A percentile compares a stretch with the other conserved stretches of the same genome.
These are phyloP conservation scores for Ahaetulla prasina DNA, from an alignment of 2,113 vertebrate species.

Conservation along the genomic window DNA sequence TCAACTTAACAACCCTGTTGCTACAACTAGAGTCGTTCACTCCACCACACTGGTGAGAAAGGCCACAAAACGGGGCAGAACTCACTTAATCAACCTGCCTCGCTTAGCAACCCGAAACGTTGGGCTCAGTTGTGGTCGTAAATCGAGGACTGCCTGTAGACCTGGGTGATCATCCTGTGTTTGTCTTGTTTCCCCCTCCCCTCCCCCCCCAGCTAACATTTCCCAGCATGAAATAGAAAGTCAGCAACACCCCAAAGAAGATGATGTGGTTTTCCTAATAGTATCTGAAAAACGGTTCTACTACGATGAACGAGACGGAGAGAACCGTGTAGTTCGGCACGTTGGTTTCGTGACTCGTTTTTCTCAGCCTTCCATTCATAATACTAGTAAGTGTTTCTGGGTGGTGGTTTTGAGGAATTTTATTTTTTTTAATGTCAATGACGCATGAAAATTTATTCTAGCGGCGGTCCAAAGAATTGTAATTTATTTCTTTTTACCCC, in stretches of 20 bases:
- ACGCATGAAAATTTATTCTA: background rate
- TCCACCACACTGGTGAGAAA: no score
- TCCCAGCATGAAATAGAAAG: constrained; percentile 60
- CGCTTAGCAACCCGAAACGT: background rate
- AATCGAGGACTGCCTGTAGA: background rate
- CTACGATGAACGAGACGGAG: constrained; percentile 21
- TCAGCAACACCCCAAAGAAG: constrained; percentile 79
- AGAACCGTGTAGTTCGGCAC: constrained; percentile 1
- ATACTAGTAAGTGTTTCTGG: background rate
- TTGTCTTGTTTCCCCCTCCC: background rate
- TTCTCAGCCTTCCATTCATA: constrained; percentile 33
- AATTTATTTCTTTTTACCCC: background rate
- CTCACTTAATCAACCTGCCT: no score
- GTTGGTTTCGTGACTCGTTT: constrained; percentile 72
- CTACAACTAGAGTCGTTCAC: no score
- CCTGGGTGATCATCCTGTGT: background rate
- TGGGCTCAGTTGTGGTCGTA: background rate
- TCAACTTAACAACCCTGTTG: no score
- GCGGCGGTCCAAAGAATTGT: background rate
- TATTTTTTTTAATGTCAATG: constrained; percentile 57
- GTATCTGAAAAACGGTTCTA: constrained; percentile 59
- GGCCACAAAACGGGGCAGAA: no score
- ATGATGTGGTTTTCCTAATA: constrained; percentile 77
- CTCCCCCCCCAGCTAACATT: constrained; percentile 53
- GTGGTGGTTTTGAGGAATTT: background rate